These are phyloP conservation scores for Acestrorhynchus altus DNA, from an alignment of 2,797 vertebrate genomes.

Conservation along the genomic window DNA sequence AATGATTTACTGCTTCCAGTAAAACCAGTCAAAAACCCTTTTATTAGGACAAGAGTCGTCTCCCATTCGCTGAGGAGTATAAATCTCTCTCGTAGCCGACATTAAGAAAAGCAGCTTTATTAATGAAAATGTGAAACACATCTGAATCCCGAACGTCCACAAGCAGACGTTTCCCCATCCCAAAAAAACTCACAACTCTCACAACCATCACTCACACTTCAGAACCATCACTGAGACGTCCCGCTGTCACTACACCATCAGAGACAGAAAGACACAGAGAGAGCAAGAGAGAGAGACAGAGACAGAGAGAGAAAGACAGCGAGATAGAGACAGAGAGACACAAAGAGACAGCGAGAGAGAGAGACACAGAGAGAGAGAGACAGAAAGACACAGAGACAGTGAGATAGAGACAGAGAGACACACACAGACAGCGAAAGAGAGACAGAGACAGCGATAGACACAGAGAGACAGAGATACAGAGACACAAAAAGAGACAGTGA, in stretches of 20 bases:
- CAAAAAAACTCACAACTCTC: too few relatives aligned
- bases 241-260: too few relatives aligned
- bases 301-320: too few relatives aligned
- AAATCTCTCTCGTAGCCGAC: conserved; percentile 40
- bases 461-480: neutral
- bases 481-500: neutral
- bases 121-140: conserved; percentile 47
- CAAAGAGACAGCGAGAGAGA: neutral
- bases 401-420: neutral
- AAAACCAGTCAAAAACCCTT: conserved; percentile 54
- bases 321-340: neutral
- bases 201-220: too few relatives aligned
- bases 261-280: neutral
- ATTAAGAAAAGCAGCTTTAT: conserved; percentile 47
- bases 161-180: neutral
- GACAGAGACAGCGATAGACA: too few relatives aligned
- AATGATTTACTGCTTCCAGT: conserved; percentile 60
- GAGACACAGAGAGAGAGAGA: neutral
- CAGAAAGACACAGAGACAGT: neutral
- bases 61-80: conserved; percentile 46
- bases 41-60: conserved; percentile 53
- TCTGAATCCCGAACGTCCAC: neutral
- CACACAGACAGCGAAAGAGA: too few relatives aligned
- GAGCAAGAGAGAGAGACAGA: neutral
- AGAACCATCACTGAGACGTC: neutral